Base-by-base conservation (phyloP, 2,113 vertebrate genomes). In the Chlamydotis undulata region DNA sequence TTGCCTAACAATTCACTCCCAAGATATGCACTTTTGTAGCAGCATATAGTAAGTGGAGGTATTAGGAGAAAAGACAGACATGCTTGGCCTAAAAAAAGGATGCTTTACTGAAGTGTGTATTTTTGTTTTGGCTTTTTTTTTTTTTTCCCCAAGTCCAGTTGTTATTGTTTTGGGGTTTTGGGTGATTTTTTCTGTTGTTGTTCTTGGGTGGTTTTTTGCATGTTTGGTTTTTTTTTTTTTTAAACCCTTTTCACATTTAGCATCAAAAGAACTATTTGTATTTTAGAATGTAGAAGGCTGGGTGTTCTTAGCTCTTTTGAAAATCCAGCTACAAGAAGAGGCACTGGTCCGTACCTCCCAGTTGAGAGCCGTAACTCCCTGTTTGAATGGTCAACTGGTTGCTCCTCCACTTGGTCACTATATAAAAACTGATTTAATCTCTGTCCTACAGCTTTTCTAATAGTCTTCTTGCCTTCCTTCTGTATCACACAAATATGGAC, bases 271-370 rank as follows among this genome's bases (percentile, higher is more conserved):
- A 78, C 3, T 4, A 6, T 25, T 52, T 45, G 6, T 50, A 19
- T 57, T 73, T 90, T 77, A 43, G 56, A 59, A 74, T 9, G 28
- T 31, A 71, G 45, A 31, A 56, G 18, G 26, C 6, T 50, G 39
- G 19, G 14, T 26, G 9, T 55, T 33, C 13, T 64, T 28, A 41
- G 23, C 5, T 59, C 3, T 53, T 57, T 45, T 39, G 33, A 61
- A 94, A 68, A 52, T 10, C 41, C 41, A 45, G 18, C 64, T 56
- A 10, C 13, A 7, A 6, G 15, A 60, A 6, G 41, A 56, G 22
- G 10, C 6, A 3, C 12, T 37, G 16, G 25, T 77, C 29, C 0
- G 0, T 55, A 31, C 10, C 14, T 65, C 19, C 28, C 37, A 47
- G 11, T 22, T n/a, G 25, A 65, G 76, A 77, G 19, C 22, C 5